Conservation (phyloP, 1,140 invertebrate species). For the Ephestia elutella region DNA sequence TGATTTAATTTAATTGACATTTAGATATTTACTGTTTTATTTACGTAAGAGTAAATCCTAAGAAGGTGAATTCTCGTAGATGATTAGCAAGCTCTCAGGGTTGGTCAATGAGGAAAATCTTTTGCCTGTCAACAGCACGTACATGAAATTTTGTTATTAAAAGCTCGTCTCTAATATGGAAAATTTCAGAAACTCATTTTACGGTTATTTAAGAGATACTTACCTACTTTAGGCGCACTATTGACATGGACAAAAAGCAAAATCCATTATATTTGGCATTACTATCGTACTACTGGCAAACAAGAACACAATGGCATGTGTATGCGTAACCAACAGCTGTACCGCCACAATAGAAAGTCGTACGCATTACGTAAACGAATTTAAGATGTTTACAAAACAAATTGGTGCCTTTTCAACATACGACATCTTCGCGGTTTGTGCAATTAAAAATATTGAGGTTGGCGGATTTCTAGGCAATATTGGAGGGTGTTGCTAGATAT, state of each 20-base stretch:
- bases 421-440: background rate
- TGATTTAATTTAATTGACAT: too few species aligned
- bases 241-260: background rate
- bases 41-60: too few species aligned
- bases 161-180: too few species aligned
- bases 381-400: constrained; percentile 40
- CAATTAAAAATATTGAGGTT: background rate
- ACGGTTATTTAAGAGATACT: too few species aligned
- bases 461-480: background rate
- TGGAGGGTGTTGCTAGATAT: background rate
- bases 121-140: too few species aligned
- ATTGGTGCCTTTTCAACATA: constrained; percentile 24
- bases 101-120: too few species aligned
- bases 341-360: constrained; percentile 59
- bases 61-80: too few species aligned
- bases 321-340: constrained; percentile 53
- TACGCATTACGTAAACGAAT: constrained; percentile 50
- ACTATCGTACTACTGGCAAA: constrained; percentile 26
- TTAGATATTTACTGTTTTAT: too few species aligned
- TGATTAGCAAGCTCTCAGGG: too few species aligned
- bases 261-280: background rate
- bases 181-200: too few species aligned
- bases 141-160: too few species aligned
- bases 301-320: constrained; percentile 41
- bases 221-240: too few species aligned